These are phyloP conservation scores for Elegia similella DNA, from an alignment of 2,888 invertebrate species.

Conservation along the genomic window DNA sequence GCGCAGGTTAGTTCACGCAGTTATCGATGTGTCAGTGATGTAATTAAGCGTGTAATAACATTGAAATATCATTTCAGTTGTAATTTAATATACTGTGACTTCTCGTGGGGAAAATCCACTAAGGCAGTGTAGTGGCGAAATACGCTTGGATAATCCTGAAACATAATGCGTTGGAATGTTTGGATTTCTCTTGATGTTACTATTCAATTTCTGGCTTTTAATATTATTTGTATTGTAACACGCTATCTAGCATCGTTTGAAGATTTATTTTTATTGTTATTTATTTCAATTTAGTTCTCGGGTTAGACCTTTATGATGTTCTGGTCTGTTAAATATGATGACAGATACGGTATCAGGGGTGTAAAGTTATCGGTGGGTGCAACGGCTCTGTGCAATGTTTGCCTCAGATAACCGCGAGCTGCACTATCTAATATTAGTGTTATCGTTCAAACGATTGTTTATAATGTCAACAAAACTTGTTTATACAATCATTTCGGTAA, in stretches of 20 bases:
- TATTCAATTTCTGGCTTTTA: no score
- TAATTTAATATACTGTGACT: no score
- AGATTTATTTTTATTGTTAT: no score
- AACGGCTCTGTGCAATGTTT: slow-evolving; percentile 31
- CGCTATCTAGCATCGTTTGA: no score
- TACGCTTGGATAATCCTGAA: no score
- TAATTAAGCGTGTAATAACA: not conserved
- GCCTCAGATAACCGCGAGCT: not conserved
- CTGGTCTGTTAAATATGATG: not conserved
- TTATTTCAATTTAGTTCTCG: no score
- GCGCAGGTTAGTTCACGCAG: not conserved
- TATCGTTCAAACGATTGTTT: slow-evolving; percentile 2
- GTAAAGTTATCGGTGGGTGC: slow-evolving; percentile 48
- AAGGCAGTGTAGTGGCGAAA: no score
- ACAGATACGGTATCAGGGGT: slow-evolving; percentile 10
- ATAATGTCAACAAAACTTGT: not conserved
- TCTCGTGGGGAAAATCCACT: no score
- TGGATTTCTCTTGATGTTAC: no score
- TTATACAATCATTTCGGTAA: not conserved
- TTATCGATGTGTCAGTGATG: not conserved
- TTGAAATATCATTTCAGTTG: no score
- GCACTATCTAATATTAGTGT: not conserved
- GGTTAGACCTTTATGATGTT: not conserved
- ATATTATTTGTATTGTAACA: no score
- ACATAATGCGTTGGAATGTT: no score